phyloP scores from a whole-genome alignment of 2,113 vertebrate genomes.

The Catharus minimus region DNA sequence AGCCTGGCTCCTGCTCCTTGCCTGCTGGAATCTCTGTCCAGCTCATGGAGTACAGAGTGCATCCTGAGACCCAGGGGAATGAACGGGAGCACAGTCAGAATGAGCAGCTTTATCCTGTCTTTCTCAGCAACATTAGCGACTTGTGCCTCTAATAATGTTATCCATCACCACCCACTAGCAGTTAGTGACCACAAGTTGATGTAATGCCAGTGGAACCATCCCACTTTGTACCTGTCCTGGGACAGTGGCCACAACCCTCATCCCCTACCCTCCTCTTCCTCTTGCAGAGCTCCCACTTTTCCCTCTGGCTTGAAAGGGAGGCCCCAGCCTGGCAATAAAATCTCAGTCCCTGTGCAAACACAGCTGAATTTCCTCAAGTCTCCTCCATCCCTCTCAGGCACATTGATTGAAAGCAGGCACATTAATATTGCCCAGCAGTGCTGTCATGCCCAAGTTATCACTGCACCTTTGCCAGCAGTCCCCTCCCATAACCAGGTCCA shows the following conservation, averaged over 20 bases:
- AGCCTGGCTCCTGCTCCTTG: background rate
- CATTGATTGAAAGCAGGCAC: background rate
- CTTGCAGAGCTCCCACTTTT: background rate
- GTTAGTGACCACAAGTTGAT: background rate
- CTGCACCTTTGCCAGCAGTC: background rate
- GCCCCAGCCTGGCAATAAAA: background rate
- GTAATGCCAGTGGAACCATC: background rate
- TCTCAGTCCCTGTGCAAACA: background rate
- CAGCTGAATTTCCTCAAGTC: background rate
- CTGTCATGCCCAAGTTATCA: background rate
- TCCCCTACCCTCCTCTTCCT: background rate
- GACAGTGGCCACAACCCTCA: background rate
- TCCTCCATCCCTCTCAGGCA: background rate
- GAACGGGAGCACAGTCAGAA: background rate
- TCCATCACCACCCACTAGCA: background rate
- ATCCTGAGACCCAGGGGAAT: background rate
- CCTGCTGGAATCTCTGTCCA: background rate
- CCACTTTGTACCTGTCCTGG: rapidly evolving
- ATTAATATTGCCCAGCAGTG: background rate
- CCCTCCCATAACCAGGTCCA: background rate
- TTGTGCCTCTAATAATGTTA: background rate
- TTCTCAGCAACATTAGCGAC: background rate
- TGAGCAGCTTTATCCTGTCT: background rate
- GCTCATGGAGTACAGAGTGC: background rate
- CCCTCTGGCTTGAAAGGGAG: background rate